Percentiles rank a stretch among this genome's conserved stretches.
Conservation (phyloP, 2,888 invertebrate genomes). For the Dione vanillae region DNA sequence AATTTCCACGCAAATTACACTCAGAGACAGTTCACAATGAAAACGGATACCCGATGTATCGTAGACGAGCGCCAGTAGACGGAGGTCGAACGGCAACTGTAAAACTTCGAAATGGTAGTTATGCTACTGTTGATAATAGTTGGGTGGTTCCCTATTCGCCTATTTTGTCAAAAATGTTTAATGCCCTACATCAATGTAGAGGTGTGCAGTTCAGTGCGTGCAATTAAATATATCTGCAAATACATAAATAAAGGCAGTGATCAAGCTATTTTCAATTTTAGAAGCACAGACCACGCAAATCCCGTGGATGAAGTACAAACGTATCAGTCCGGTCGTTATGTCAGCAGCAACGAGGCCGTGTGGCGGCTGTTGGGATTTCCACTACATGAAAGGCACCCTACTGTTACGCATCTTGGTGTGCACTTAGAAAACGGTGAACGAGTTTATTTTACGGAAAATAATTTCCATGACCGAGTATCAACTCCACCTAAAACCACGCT, state of each 20-base stretch:
- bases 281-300: constrained; percentile 14
- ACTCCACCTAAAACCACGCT: no score
- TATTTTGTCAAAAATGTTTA: constrained; percentile 20
- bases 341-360: constrained; percentile 53
- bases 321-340: constrained; percentile 53
- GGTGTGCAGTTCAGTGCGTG: constrained; percentile 40
- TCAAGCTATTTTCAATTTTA: constrained; percentile 46
- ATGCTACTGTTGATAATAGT: constrained; percentile 35
- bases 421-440: constrained; percentile 52
- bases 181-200: constrained; percentile 47
- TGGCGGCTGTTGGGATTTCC: constrained; percentile 51
- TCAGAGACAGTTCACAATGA: constrained; percentile 49
- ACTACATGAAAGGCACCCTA: constrained; percentile 50
- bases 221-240: constrained; percentile 48
- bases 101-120: constrained; percentile 36
- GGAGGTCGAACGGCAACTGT: constrained; percentile 47
- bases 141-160: constrained; percentile 45
- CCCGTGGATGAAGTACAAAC: constrained; percentile 51
- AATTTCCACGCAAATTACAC: constrained; percentile 48
- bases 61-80: constrained; percentile 49
- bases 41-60: constrained; percentile 53
- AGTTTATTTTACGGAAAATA: constrained; percentile 54
- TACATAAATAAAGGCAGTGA: constrained; percentile 47
- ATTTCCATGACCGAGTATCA: background rate
- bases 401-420: constrained; percentile 50